Percentiles rank a stretch among this genome's conserved stretches.
Evolutionary conservation across 2,888 invertebrate species (phyloP).

Genomic region (Punctoribates punctum): DNA sequence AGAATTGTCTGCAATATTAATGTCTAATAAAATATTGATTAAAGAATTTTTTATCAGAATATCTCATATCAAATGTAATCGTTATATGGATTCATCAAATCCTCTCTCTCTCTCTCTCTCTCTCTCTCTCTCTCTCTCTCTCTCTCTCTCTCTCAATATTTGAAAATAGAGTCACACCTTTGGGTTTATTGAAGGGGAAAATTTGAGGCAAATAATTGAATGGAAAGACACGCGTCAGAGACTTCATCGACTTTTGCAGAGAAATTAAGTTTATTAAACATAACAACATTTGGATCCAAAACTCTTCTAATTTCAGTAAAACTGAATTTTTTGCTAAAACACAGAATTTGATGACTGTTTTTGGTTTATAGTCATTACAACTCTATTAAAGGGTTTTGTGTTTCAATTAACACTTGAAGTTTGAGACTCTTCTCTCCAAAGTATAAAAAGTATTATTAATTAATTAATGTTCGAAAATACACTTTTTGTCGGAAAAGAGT

Average conservation of each 20-base stretch:
- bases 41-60: not conserved
- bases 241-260: not conserved
- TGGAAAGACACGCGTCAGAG: not conserved
- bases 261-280: not conserved
- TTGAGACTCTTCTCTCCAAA: too few species aligned
- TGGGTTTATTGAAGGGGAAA: not conserved
- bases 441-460: too few species aligned
- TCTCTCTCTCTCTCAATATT: not conserved
- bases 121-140: too few species aligned
- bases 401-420: not conserved
- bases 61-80: not conserved
- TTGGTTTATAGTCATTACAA: not conserved
- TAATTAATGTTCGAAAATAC: too few species aligned
- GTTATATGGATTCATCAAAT: not conserved
- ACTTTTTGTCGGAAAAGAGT: too few species aligned
- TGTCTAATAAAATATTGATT: not conserved
- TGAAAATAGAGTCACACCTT: conserved; percentile 8
- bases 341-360: not conserved
- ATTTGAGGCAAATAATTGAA: not conserved
- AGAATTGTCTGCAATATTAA: not conserved
- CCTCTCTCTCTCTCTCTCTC: not conserved
- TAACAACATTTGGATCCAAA: too few species aligned
- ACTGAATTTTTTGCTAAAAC: not conserved
- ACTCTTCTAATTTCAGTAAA: not conserved
- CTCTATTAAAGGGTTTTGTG: not conserved